A percentile compares a stretch with the other conserved stretches of the same genome.
Evolutionary conservation across 2,888 invertebrate species (phyloP).

Genomic region (Drosophila paranaensis): DNA sequence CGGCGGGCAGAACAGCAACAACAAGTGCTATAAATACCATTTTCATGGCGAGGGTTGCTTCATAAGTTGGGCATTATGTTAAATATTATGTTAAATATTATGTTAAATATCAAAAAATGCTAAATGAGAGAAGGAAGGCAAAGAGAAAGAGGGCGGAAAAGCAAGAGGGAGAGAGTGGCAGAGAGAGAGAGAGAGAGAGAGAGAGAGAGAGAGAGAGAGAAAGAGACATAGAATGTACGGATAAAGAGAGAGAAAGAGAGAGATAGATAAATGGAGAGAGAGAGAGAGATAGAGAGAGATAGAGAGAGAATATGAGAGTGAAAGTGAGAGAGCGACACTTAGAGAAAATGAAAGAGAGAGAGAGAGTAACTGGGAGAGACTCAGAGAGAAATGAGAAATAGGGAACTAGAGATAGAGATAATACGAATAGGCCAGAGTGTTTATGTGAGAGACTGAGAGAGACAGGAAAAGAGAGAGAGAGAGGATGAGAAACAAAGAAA

Average conservation of each 20-base stretch:
- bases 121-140: no score
- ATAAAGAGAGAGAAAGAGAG: neutral
- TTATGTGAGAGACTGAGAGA: neutral
- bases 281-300: neutral
- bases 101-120: no score
- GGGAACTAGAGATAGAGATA: neutral
- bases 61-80: neutral
- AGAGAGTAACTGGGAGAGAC: neutral
- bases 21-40: slow-evolving; percentile 8
- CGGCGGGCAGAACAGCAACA: slow-evolving; percentile 9
- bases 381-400: neutral
- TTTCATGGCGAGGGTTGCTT: slow-evolving; percentile 7
- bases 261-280: neutral
- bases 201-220: neutral
- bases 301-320: neutral
- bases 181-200: neutral
- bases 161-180: neutral
- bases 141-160: neutral
- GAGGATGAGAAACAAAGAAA: no score
- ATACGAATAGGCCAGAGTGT: neutral
- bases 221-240: neutral
- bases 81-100: no score
- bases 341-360: neutral
- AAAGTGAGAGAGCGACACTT: neutral
- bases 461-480: no score